phyloP scores from a whole-genome alignment of 2,888 invertebrate species.

The Papilio gigon region DNA sequence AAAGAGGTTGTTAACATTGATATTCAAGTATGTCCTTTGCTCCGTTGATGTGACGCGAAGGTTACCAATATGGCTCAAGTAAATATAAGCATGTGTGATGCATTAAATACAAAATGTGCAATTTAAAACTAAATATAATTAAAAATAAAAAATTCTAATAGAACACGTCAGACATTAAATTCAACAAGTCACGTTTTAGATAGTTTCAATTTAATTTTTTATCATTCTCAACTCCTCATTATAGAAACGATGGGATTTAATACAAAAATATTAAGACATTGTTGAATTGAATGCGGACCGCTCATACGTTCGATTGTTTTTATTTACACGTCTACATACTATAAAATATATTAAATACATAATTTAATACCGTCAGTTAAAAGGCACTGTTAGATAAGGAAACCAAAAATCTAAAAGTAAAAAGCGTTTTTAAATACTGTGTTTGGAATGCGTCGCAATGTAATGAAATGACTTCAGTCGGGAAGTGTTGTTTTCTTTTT shows the following conservation, averaged over 20 bases:
- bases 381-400: slow-evolving; percentile 50
- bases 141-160: slow-evolving; percentile 46
- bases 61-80: slow-evolving; percentile 41
- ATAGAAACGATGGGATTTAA: not conserved
- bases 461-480: slow-evolving; percentile 61
- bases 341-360: slow-evolving; percentile 50
- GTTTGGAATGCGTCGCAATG: slow-evolving; percentile 76
- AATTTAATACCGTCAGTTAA: slow-evolving; percentile 55
- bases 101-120: slow-evolving; percentile 52
- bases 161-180: slow-evolving; percentile 35
- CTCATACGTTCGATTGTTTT: slow-evolving; percentile 37
- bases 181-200: slow-evolving; percentile 12
- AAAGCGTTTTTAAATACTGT: slow-evolving; percentile 72
- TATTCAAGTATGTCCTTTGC: slow-evolving; percentile 44
- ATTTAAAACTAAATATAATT: slow-evolving; percentile 48
- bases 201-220: not conserved
- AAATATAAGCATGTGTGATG: slow-evolving; percentile 42
- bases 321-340: slow-evolving; percentile 35
- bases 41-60: slow-evolving; percentile 47
- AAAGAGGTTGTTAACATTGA: slow-evolving; percentile 11
- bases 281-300: slow-evolving; percentile 32
- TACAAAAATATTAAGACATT: not conserved
- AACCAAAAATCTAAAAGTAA: slow-evolving; percentile 52
- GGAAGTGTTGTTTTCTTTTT: slow-evolving; percentile 46
- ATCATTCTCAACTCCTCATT: not conserved